A percentile compares a stretch with the other conserved stretches of the same genome.
These are phyloP conservation scores for Rhinoderma darwinii DNA, from an alignment of 2,113 vertebrate species.

Conservation along the genomic window DNA sequence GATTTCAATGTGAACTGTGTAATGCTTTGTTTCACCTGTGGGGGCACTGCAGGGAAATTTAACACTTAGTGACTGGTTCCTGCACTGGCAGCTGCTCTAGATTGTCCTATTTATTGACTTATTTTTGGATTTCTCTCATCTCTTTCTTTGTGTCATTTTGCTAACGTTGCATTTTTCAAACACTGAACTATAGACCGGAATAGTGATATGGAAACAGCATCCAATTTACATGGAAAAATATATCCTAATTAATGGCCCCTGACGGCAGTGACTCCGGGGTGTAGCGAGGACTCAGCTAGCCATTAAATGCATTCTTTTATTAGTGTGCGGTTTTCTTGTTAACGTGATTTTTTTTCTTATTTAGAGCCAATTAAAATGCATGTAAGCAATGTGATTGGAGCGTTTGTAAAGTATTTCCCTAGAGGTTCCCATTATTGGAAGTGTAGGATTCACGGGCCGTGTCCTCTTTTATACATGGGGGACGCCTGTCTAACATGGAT, in stretches of 20 bases:
- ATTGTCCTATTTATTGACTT: neutral
- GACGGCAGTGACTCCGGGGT: neutral
- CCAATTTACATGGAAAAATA: neutral
- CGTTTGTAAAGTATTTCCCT: conserved; percentile 2
- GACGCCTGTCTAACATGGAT: neutral
- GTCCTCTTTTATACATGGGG: neutral
- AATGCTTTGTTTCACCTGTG: neutral
- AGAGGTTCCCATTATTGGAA: neutral
- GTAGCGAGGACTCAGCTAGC: neutral
- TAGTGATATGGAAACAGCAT: neutral
- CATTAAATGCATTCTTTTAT: conserved; percentile 1
- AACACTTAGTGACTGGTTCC: neutral
- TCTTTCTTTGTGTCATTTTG: neutral
- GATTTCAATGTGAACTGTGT: neutral
- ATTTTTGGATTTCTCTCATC: neutral
- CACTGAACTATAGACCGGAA: neutral
- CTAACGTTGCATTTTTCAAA: neutral
- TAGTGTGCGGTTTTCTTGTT: neutral
- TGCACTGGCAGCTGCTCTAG: neutral
- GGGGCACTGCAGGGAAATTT: neutral
- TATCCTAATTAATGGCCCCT: neutral
- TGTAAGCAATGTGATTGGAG: conserved; percentile 5
- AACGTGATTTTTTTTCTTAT: conserved; percentile 30
- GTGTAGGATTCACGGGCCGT: neutral
- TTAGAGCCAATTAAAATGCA: conserved; percentile 45